Evolutionary conservation across 2,113 vertebrate genomes (phyloP).

Genomic region (Brienomyrus longianalis): DNA sequence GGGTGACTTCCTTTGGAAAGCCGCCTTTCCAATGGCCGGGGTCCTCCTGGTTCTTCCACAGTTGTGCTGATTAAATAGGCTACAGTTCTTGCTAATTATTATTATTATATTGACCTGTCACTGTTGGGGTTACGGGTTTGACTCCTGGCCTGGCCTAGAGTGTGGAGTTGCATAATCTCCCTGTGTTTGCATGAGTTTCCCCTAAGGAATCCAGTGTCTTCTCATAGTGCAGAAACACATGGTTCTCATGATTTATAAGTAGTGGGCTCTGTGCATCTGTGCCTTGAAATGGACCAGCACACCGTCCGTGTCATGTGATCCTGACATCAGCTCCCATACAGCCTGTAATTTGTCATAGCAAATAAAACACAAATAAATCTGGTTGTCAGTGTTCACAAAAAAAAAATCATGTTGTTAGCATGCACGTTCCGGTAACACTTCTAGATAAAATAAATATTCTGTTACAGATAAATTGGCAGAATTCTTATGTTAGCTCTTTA

Average conservation of each 20-base stretch:
- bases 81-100: too few relatives aligned
- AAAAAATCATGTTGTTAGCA: too few relatives aligned
- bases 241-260: not conserved
- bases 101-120: too few relatives aligned
- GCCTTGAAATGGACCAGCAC: not conserved
- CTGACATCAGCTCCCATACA: not conserved
- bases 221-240: not conserved
- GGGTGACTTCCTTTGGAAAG: not conserved
- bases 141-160: not conserved
- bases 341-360: too few relatives aligned
- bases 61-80: not conserved
- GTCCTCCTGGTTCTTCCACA: not conserved
- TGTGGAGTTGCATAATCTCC: not conserved
- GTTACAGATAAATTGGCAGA: not conserved
- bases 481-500: not conserved
- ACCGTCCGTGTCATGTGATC: not conserved
- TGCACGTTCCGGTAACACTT: not conserved
- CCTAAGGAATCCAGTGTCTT: too few relatives aligned
- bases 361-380: too few relatives aligned
- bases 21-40: not conserved
- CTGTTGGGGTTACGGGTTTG: too few relatives aligned
- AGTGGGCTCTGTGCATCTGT: not conserved
- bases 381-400: too few relatives aligned
- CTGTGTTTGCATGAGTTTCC: not conserved
- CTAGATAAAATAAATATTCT: not conserved